Conservation (phyloP, 2,797 vertebrate species). For the Leptoclinus maculatus region DNA sequence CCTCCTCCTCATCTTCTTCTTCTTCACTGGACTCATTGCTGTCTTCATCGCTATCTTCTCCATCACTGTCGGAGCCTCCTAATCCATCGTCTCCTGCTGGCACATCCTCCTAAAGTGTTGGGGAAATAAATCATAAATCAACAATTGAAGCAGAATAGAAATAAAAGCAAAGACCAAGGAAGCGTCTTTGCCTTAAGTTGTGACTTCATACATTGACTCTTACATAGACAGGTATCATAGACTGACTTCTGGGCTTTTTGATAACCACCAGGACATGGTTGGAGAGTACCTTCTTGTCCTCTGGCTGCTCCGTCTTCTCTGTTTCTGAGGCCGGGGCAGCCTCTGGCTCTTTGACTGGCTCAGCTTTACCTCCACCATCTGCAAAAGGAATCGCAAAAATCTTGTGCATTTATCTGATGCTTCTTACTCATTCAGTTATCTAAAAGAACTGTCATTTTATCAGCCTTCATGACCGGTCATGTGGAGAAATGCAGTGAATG, state of each 20-base stretch:
- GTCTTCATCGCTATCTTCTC: constrained; percentile 62
- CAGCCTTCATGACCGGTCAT: neutral
- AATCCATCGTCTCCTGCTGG: constrained; percentile 64
- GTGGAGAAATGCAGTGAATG: neutral
- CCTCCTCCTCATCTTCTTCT: constrained; percentile 45
- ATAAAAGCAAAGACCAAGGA: neutral
- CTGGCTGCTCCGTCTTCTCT: constrained; percentile 62
- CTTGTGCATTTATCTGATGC: constrained; percentile 4
- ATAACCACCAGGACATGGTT: constrained; percentile 48
- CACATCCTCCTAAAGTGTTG: constrained; percentile 60
- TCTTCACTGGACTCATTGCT: constrained; percentile 70
- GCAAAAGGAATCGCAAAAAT: constrained; percentile 37
- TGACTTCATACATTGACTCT: constrained; percentile 44
- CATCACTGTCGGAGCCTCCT: constrained; percentile 68
- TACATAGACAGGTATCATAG: constrained; percentile 74
- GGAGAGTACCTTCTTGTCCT: constrained; percentile 76
- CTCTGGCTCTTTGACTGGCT: constrained; percentile 65
- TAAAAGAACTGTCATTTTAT: constrained; percentile 10
- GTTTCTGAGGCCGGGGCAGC: constrained; percentile 43
- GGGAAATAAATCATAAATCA: constrained; percentile 6
- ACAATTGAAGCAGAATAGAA: neutral
- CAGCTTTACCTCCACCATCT: constrained; percentile 69
- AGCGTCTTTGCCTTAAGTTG: neutral
- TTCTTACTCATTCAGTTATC: constrained; percentile 6
- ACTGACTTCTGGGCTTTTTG: constrained; percentile 74